phyloP scores from a whole-genome alignment of 2,113 vertebrate species.

The Paracanthobrama guichenoti region DNA sequence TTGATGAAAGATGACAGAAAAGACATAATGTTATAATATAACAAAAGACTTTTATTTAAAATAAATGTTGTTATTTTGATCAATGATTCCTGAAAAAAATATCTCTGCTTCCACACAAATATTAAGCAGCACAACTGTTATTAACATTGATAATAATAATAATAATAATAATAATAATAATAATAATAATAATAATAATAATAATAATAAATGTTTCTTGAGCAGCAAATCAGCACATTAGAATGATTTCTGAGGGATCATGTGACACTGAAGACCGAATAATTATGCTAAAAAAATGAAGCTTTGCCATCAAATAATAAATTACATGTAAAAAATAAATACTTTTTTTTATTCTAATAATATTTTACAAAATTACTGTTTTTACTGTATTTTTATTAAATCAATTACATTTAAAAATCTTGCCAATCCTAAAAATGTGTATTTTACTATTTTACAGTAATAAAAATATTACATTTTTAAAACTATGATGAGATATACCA shows the following conservation, averaged over 20 bases:
- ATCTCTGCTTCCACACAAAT: not conserved
- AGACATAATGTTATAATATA: not conserved
- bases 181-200: too few relatives aligned
- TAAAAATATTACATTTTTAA: not conserved
- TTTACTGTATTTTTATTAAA: not conserved
- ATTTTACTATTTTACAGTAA: not conserved
- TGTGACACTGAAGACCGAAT: too few relatives aligned
- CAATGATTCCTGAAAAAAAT: not conserved
- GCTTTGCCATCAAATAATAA: not conserved
- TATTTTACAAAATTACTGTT: not conserved
- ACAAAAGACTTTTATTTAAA: not conserved
- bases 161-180: too few relatives aligned
- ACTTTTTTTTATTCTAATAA: too few relatives aligned
- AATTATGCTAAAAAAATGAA: not conserved
- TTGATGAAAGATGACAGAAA: not conserved
- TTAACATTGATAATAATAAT: not conserved
- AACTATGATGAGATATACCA: not conserved
- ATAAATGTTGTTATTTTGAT: not conserved
- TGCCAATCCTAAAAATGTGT: not conserved
- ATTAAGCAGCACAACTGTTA: too few relatives aligned
- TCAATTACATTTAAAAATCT: not conserved
- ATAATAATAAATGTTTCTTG: not conserved
- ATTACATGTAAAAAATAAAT: too few relatives aligned
- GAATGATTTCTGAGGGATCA: not conserved
- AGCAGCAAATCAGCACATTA: not conserved